phyloP scores from a whole-genome alignment of 1,140 invertebrate species.

The Formica exsecta region DNA sequence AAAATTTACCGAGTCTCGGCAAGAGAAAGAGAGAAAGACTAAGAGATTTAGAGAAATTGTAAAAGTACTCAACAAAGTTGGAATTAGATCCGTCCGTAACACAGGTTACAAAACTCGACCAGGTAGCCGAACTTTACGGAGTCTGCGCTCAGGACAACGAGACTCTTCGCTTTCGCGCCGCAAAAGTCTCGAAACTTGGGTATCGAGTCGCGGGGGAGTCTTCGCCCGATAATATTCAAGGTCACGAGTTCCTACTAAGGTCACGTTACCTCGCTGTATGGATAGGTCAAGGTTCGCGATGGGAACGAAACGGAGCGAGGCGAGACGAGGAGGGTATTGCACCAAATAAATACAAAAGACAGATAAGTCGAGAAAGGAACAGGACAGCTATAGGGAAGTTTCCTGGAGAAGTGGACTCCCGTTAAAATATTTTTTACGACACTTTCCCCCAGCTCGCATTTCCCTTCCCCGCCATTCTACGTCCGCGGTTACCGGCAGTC shows the following conservation, averaged over 20 bases:
- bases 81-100: conserved; percentile 55
- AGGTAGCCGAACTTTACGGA: conserved; percentile 65
- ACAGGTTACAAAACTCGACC: conserved; percentile 57
- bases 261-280: conserved; percentile 40
- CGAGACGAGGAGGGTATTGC: not conserved
- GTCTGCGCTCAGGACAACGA: conserved; percentile 68
- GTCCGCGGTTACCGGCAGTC: conserved; percentile 80
- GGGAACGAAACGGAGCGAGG: conserved; percentile 3
- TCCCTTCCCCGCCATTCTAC: conserved; percentile 43
- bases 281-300: conserved; percentile 72
- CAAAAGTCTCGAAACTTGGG: conserved; percentile 72
- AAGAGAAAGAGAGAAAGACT: not conserved
- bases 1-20: not conserved
- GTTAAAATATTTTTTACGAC: conserved; percentile 81
- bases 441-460: conserved; percentile 67
- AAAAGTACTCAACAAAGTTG: conserved; percentile 58
- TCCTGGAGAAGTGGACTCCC: conserved; percentile 66
- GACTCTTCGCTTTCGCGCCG: conserved; percentile 71
- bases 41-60: conserved; percentile 54
- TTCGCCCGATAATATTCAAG: conserved; percentile 72
- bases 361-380: conserved; percentile 54
- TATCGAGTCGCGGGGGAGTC: conserved; percentile 68
- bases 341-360: conserved; percentile 72
- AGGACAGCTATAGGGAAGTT: conserved; percentile 60
- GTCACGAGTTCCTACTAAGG: conserved; percentile 64